Conservation (phyloP, 2,888 invertebrate species). For the Mythimna impura region DNA sequence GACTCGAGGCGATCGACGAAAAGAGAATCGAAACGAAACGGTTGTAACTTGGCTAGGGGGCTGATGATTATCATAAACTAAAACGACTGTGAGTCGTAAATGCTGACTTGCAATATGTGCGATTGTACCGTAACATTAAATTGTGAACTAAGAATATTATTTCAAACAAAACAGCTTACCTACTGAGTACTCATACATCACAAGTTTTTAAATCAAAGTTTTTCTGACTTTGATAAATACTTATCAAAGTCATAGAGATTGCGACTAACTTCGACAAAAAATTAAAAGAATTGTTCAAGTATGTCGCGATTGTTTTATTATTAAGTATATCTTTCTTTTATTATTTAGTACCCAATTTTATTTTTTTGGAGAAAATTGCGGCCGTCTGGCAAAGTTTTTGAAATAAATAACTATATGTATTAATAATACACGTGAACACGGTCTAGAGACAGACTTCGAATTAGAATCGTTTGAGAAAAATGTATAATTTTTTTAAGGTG, state of each 20-base stretch:
- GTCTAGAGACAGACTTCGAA: too few relatives aligned
- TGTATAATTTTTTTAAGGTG: too few relatives aligned
- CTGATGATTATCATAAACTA: too few relatives aligned
- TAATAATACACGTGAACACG: too few relatives aligned
- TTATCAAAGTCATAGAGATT: slow-evolving; percentile 33
- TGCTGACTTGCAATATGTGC: too few relatives aligned
- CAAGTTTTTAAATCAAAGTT: slow-evolving; percentile 36
- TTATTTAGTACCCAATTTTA: neutral
- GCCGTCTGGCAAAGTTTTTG: neutral
- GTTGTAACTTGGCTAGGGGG: too few relatives aligned
- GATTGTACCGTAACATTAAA: too few relatives aligned
- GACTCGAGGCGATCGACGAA: too few relatives aligned
- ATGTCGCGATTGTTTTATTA: neutral
- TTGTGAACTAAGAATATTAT: slow-evolving; percentile 3
- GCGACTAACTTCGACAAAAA: slow-evolving; percentile 18
- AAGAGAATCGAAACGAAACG: too few relatives aligned
- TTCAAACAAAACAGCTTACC: slow-evolving; percentile 20
- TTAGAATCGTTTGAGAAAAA: too few relatives aligned
- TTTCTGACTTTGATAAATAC: slow-evolving; percentile 1
- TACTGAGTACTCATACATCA: slow-evolving; percentile 12
- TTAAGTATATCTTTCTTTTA: slow-evolving; percentile 18
- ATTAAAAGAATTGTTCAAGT: slow-evolving; percentile 25
- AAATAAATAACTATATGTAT: neutral
- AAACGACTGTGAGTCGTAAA: too few relatives aligned
- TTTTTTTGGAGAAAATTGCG: neutral